These are phyloP conservation scores for Drosophila meridionalis DNA, from an alignment of 2,888 invertebrate genomes.

Conservation along the genomic window DNA sequence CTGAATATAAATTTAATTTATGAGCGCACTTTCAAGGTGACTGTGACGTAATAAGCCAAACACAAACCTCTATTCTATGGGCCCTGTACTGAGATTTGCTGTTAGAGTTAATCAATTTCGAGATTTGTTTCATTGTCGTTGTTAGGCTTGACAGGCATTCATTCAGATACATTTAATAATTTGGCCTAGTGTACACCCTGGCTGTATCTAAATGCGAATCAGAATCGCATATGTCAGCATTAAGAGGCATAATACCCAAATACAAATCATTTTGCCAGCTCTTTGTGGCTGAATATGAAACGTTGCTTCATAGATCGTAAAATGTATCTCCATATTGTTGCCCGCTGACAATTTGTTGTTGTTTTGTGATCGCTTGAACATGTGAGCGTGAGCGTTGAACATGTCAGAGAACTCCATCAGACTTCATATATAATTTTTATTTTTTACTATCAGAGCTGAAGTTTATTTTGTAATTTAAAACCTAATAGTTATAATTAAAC, in stretches of 20 bases:
- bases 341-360: conserved; percentile 8
- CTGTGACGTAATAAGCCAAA: conserved; percentile 49
- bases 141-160: conserved; percentile 30
- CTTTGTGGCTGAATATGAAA: conserved; percentile 29
- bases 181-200: conserved; percentile 14
- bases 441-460: conserved; percentile 31
- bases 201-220: conserved; percentile 33
- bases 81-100: conserved; percentile 13
- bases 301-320: conserved; percentile 21
- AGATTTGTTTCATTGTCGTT: conserved; percentile 50
- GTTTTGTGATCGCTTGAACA: conserved; percentile 1
- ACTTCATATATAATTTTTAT: conserved; percentile 15
- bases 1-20: conserved; percentile 45
- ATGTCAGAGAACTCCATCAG: conserved; percentile 27
- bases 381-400: conserved; percentile 48
- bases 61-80: conserved; percentile 11
- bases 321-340: conserved; percentile 28
- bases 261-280: conserved; percentile 53
- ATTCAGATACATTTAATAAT: conserved; percentile 24
- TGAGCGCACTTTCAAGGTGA: conserved; percentile 61
- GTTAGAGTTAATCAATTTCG: conserved; percentile 53
- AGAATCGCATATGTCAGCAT: conserved; percentile 68
- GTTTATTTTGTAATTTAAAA: conserved; percentile 55
- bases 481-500: conserved; percentile 49
- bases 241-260: conserved; percentile 40